Evolutionary conservation across 2,797 vertebrate genomes (phyloP).

Genomic region (Dromococcyx pavoninus): DNA sequence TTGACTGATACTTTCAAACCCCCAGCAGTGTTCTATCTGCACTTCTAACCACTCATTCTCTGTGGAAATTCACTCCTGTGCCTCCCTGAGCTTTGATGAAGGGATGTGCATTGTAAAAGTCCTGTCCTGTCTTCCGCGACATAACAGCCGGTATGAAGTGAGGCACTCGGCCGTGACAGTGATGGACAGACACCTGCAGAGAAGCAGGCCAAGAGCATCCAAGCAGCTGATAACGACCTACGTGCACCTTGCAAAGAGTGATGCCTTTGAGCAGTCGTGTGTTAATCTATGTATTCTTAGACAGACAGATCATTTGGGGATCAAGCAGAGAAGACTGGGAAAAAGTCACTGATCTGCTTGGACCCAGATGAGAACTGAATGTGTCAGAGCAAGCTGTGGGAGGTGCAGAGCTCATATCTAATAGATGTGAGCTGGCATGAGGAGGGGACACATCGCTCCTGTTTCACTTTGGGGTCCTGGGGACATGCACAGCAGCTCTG

Average conservation of each 20-base stretch:
- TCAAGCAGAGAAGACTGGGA: not conserved
- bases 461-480: not conserved
- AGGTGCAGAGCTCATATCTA: not conserved
- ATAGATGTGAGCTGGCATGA: not conserved
- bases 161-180: not conserved
- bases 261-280: not conserved
- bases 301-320: not conserved
- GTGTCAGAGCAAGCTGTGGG: not conserved
- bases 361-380: not conserved
- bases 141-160: fast-evolving
- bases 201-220: not conserved
- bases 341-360: not conserved
- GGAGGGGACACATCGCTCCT: not conserved
- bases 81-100: not conserved
- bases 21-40: not conserved
- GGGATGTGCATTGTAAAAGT: not conserved
- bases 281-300: not conserved
- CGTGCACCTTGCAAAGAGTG: not conserved
- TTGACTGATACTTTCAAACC: not conserved
- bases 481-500: not conserved
- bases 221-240: not conserved
- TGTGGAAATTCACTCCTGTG: not conserved
- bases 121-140: not conserved
- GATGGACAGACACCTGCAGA: not conserved
- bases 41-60: not conserved